phyloP scores from a whole-genome alignment of 2,113 vertebrate genomes.

The Gymnogyps californianus region DNA sequence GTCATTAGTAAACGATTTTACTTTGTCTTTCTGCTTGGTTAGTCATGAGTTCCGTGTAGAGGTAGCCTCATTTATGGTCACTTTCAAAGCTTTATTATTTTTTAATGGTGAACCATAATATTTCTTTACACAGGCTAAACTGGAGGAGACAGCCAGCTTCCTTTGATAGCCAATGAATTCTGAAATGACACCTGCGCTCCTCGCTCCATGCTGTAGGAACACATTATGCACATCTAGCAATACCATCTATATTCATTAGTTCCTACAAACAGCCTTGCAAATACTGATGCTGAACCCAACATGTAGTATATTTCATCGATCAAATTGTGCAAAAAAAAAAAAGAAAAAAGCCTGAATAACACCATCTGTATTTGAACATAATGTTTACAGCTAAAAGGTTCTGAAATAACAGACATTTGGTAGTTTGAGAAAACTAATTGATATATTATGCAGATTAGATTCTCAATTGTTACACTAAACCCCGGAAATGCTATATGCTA shows the following conservation, averaged over 20 bases:
- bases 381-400: background rate
- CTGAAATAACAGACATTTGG: background rate
- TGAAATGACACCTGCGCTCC: background rate
- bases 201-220: background rate
- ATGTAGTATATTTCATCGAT: background rate
- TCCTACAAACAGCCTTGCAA: background rate
- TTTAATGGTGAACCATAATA: background rate
- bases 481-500: background rate
- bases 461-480: background rate
- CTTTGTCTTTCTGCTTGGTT: background rate
- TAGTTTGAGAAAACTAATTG: background rate
- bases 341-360: background rate
- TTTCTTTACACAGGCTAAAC: background rate
- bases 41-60: background rate
- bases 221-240: accelerated
- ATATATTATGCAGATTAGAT: background rate
- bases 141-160: background rate
- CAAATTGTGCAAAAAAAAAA: background rate
- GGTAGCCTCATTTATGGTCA: background rate
- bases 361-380: background rate
- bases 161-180: background rate
- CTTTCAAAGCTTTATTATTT: background rate
- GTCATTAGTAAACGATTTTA: background rate
- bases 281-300: background rate
- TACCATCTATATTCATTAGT: background rate